Evolutionary conservation across 1,140 invertebrate species (phyloP), one percentile per base, ranked within the genome.

Genomic region (Epicauta chinensis): DNA sequence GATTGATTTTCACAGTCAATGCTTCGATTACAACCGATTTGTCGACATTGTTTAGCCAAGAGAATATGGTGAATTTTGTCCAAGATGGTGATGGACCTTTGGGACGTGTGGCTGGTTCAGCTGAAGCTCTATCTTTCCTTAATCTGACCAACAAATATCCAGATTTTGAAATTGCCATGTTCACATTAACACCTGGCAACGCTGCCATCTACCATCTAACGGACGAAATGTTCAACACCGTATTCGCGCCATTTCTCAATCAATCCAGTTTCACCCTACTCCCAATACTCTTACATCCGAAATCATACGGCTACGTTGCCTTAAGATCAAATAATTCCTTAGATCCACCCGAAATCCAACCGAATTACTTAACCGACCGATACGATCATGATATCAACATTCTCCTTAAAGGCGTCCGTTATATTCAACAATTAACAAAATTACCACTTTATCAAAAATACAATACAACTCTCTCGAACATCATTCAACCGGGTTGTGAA

Each of bases 261-360:
- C 65, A 71, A 15, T 78, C 84, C 55, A 79, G 75, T 11, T 86
- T 79, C 61, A 77, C 78, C 0, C 71, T 87, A 5, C 70, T 84
- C 59, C 81, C 86, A 0, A 85, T 88, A 69, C 64, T 87, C 0
- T 75, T 88, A 4, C 75, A 84, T 64, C 88, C 90, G 0, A 78
- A 82, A 62, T 81, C 79, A 14, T 68, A 69, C 13, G 83, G 83
- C 9, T 66, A 67, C 40, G 38, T 86, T 3, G 71, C 74, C 58
- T 65, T 86, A 15, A 74, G 68, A 54, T 70, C 72, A 43, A 70
- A 53, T 16, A 75, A 87, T 71, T 84, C 84, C 1, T 75, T 73
- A 31, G 74, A 77, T 49, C 73, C 77, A 63, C 85, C 85, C 0
- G 62, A 74, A 15, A 75, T 87, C 50, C 75, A 81, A 60, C 80